These are phyloP conservation scores for Alces alces DNA, from an alignment of 2,113 vertebrate species.

Conservation along the genomic window DNA sequence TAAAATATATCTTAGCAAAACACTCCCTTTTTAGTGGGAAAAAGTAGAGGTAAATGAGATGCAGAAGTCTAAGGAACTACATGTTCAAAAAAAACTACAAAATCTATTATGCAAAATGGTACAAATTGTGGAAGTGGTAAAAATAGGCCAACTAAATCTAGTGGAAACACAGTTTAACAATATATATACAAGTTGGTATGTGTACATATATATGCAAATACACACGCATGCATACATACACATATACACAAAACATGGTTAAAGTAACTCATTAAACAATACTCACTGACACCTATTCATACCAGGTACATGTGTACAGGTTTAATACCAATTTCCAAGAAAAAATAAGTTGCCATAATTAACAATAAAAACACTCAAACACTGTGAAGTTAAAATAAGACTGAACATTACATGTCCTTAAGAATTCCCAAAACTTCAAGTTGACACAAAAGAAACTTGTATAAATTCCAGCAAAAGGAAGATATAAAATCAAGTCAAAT, in stretches of 20 bases:
- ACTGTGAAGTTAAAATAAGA: not conserved
- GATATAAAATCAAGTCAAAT: not conserved
- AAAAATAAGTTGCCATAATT: not conserved
- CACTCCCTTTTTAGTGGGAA: not conserved
- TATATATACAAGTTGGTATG: not conserved
- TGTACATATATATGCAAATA: not conserved
- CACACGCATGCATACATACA: not conserved
- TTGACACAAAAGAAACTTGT: not conserved
- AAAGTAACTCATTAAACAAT: not conserved
- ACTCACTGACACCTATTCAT: not conserved
- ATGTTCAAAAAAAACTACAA: not conserved
- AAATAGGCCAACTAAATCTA: constrained; percentile 32
- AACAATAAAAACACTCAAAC: not conserved
- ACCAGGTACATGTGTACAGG: not conserved
- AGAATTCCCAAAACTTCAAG: not conserved
- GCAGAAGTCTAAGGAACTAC: not conserved
- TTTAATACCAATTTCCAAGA: not conserved
- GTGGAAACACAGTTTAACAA: not conserved
- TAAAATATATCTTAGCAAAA: not conserved
- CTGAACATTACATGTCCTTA: not conserved
- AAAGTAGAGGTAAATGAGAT: not conserved
- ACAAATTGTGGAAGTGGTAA: not conserved
- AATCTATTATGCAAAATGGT: not conserved
- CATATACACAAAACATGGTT: not conserved
- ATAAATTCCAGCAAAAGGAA: not conserved